Percentiles rank a stretch among this genome's conserved stretches.
phyloP scores from a whole-genome alignment of 2,113 vertebrate species.

The Bagarius yarrelli region DNA sequence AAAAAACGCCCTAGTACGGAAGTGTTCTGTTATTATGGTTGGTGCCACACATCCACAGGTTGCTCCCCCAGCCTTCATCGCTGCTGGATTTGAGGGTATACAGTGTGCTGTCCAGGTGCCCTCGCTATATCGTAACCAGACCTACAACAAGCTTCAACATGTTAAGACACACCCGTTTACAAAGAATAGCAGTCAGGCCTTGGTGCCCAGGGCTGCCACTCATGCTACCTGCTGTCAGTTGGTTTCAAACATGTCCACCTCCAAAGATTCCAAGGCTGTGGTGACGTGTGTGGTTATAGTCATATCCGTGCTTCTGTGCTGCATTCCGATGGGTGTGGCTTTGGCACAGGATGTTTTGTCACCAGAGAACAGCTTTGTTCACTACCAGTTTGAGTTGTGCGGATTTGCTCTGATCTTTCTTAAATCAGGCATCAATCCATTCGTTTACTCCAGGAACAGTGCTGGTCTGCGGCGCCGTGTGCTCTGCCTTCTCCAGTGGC shows the following conservation, averaged over 20 bases:
- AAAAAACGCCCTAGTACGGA: constrained; percentile 83
- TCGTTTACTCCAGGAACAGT: constrained; percentile 95
- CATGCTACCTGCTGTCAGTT: constrained; percentile 78
- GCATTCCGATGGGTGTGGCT: constrained; percentile 86
- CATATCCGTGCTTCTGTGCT: constrained; percentile 88
- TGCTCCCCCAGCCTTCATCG: constrained; percentile 70
- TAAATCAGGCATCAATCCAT: constrained; percentile 94
- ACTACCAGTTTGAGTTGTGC: constrained; percentile 92
- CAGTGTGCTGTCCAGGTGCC: constrained; percentile 75
- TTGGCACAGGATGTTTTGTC: constrained; percentile 83
- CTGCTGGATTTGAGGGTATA: constrained; percentile 65
- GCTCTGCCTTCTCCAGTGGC: constrained; percentile 82
- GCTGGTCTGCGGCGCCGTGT: constrained; percentile 85
- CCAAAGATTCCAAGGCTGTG: constrained; percentile 89
- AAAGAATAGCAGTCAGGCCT: constrained; percentile 64
- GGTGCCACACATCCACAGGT: constrained; percentile 72
- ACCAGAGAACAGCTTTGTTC: constrained; percentile 75
- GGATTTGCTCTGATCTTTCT: constrained; percentile 92
- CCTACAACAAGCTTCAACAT: constrained; percentile 80
- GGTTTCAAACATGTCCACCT: constrained; percentile 81
- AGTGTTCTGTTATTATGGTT: constrained; percentile 75
- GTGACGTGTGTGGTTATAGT: constrained; percentile 89
- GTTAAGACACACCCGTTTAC: constrained; percentile 72
- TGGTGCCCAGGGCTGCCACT: constrained; percentile 65
- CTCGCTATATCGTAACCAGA: constrained; percentile 85